Conservation (phyloP, 2,797 vertebrate species). For the Thaleichthys pacificus region DNA sequence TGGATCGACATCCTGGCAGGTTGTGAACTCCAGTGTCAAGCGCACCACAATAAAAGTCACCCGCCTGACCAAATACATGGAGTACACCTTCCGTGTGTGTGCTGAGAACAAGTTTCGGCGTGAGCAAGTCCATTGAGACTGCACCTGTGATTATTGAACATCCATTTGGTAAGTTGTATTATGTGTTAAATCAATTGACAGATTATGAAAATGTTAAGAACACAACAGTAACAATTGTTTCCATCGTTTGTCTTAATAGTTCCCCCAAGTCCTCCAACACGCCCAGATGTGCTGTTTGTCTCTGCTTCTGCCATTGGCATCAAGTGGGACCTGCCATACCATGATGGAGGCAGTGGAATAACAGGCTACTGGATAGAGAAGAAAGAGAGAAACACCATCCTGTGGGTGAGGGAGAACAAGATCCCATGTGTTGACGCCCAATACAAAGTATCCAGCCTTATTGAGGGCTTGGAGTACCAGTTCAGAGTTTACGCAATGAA, state of each 20-base stretch:
- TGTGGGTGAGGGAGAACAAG: constrained; percentile 99
- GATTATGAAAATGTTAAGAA: constrained; percentile 10
- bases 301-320: constrained; percentile 89
- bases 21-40: constrained; percentile 96
- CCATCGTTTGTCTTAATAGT: constrained; percentile 69
- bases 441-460: constrained; percentile 89
- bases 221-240: constrained; percentile 3
- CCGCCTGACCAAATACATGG: constrained; percentile 98
- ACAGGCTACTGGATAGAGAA: constrained; percentile 99
- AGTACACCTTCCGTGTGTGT: constrained; percentile 96
- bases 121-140: constrained; percentile 95
- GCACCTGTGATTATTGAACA: constrained; percentile 91
- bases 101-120: constrained; percentile 98
- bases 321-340: constrained; percentile 95
- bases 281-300: constrained; percentile 89
- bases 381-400: constrained; percentile 98
- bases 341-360: constrained; percentile 94
- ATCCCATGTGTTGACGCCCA: constrained; percentile 89
- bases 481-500: constrained; percentile 98
- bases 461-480: constrained; percentile 97
- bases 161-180: constrained; percentile 87
- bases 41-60: constrained; percentile 96
- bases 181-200: background rate
- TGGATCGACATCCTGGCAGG: constrained; percentile 92
- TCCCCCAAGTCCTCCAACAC: constrained; percentile 91